Base-by-base conservation (phyloP, 2,797 vertebrate genomes). In the Gouania willdenowi region DNA sequence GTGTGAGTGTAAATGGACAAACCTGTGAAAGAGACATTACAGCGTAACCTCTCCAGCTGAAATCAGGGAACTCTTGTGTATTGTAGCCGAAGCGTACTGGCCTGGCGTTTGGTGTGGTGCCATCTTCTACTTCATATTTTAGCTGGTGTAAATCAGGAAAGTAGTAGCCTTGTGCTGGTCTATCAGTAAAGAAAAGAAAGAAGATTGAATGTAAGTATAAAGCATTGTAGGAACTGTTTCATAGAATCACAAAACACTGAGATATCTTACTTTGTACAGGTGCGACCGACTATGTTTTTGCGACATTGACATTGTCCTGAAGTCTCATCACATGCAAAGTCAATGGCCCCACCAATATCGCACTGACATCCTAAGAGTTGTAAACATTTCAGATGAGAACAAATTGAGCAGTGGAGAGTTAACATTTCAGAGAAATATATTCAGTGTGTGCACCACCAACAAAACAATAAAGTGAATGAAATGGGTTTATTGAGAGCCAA, bases 21-120 rank as follows among this genome's bases (percentile, higher is more conserved):
- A 98, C 95, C 84, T 98, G 94, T 37, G 91, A 66, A 0, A 86
- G 60, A 12, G 91, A 93, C 88, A 98, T 93, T 23, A 59, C 77
- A 8, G 87, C 91, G 12, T 97, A 98, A 24, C 95, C 94, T 70
- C 89, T 88, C 95, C 95, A 97, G 46, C 94, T 96, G 72, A 95
- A 98, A 21, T 44, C 45, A 30, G 91, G 93, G 73, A 98, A 98
- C 61, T 89, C 87, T 52, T 46, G 52, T n/a, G 83, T 67, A 62
- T 91, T 65, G 22, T 89, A 97, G 36, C 92, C 91, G 61, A 98
- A 97, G 0, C 89, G 90, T 14, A 94, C 79, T 3, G 75, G 70
- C 62, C 72, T 83, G 66, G 91, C 88, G 2, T 77, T 69, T 10
- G 85, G 80, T 0, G 87, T 80, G 19, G 85, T 79, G 39, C 94